Percentiles rank a stretch among this genome's conserved stretches.
Conservation (phyloP, 1,140 invertebrate genomes). For the Ostrea denselamellosa region DNA sequence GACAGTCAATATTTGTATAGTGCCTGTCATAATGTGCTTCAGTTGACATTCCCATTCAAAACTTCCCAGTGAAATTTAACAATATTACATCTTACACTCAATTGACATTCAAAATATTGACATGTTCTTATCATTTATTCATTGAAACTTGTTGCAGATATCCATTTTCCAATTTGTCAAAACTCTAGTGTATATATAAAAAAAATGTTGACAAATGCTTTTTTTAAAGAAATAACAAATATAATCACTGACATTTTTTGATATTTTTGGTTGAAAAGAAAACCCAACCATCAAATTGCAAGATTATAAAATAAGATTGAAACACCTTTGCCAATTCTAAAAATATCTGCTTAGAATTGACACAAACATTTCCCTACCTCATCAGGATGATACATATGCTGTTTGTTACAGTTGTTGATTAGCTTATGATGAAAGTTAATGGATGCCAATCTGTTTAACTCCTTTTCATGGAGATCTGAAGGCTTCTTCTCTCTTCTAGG, state of each 20-base stretch:
- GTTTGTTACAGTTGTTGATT: constrained; percentile 55
- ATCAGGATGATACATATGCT: constrained; percentile 54
- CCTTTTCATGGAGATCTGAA: constrained; percentile 42
- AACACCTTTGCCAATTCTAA: background rate
- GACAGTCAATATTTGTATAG: constrained; percentile 29
- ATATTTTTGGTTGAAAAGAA: too few relatives aligned
- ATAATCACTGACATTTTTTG: too few relatives aligned
- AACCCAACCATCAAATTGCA: too few relatives aligned
- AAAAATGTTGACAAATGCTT: background rate
- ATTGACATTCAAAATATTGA: background rate
- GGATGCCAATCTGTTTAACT: constrained; percentile 53
- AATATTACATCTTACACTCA: background rate
- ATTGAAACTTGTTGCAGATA: background rate
- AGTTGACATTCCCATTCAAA: constrained; percentile 25
- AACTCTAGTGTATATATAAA: background rate
- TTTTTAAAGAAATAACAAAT: background rate
- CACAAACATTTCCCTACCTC: constrained; percentile 41
- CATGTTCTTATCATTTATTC: background rate
- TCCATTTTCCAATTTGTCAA: background rate
- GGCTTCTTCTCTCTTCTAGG: background rate
- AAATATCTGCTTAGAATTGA: background rate
- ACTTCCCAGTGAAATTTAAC: constrained; percentile 17
- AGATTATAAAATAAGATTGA: too few relatives aligned
- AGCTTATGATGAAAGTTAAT: constrained; percentile 53
- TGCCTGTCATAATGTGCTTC: constrained; percentile 5